Evolutionary conservation across 2,113 vertebrate genomes (phyloP), one percentile per base, ranked within the genome.

Genomic region (Galemys pyrenaicus): DNA sequence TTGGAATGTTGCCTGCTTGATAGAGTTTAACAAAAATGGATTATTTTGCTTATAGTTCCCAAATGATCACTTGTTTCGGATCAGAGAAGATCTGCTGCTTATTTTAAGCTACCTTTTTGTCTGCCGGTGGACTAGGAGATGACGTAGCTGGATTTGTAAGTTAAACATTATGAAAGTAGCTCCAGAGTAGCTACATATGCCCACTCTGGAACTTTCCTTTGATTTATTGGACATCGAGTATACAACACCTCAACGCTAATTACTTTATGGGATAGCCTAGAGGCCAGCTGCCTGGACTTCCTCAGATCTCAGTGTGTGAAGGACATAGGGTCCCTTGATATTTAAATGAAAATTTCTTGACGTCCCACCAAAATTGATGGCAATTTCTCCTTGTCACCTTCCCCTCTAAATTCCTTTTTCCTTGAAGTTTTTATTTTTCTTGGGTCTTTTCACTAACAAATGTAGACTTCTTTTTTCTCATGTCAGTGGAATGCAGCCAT

Each of bases 331-430:
- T 46, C 35, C 24, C 41, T 60, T 70, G 51, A 79, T 87, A 74
- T 80, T 92, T 74, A 89, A 87, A 46, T 78, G 39, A 79, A 94
- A 87, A 67, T 65, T 83, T 32, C 24, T 85, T 28, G 11, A 93
- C 28, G 39, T 79, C 28, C 79, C 44, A 60, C 17, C 11, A 71
- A 73, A 91, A 89, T 5, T 54, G 41, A 84, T 68, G 78, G 26
- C 32, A 41, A 68, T 81, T 96, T 95, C 79, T 93, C n/a, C 44
- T 62, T 10, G 19, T 81, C 73, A 74, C 8, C 3, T 68, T 83
- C 86, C 58, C 64, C 58, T 87, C 35, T 91, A 44, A 56, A 49
- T 81, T 88, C 20, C 41, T 56, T 88, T 96, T 74, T 32, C 58
- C 35, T n/a, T 54, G 56, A 81, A 41, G 32, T 51, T 73, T 73